These are phyloP conservation scores for Nowickia ferox DNA, from an alignment of 2,888 invertebrate genomes.

Conservation along the genomic window DNA sequence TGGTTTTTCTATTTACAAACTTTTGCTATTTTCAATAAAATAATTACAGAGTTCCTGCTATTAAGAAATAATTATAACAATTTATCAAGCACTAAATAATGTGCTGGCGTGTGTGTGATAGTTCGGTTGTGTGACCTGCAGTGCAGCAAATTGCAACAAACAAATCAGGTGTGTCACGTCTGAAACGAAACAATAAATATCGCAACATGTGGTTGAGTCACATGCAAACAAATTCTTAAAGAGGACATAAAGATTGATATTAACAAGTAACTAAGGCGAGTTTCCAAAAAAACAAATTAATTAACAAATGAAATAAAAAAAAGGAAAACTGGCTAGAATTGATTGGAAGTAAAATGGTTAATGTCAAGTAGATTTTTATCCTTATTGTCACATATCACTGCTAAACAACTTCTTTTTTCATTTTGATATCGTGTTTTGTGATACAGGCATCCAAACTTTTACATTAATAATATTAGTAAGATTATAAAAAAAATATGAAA, in stretches of 20 bases:
- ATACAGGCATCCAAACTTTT: too few relatives aligned
- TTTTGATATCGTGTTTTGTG: too few relatives aligned
- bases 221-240: neutral
- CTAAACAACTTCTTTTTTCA: too few relatives aligned
- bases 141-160: conserved; percentile 34
- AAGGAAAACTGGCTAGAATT: too few relatives aligned
- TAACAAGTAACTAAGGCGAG: conserved; percentile 20
- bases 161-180: conserved; percentile 60
- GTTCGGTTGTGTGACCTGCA: neutral
- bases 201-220: conserved; percentile 4
- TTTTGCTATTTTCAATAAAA: conserved; percentile 46
- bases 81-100: conserved; percentile 58
- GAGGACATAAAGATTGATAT: neutral
- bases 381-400: too few relatives aligned
- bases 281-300: neutral
- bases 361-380: too few relatives aligned
- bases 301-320: too few relatives aligned
- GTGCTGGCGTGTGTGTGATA: conserved; percentile 1
- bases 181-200: conserved; percentile 39
- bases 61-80: conserved; percentile 62
- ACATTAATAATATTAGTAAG: too few relatives aligned
- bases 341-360: too few relatives aligned
- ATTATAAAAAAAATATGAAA: too few relatives aligned
- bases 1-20: neutral
- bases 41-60: conserved; percentile 53